Conservation (phyloP, 2,888 invertebrate species). For the Eulithis prunata region DNA sequence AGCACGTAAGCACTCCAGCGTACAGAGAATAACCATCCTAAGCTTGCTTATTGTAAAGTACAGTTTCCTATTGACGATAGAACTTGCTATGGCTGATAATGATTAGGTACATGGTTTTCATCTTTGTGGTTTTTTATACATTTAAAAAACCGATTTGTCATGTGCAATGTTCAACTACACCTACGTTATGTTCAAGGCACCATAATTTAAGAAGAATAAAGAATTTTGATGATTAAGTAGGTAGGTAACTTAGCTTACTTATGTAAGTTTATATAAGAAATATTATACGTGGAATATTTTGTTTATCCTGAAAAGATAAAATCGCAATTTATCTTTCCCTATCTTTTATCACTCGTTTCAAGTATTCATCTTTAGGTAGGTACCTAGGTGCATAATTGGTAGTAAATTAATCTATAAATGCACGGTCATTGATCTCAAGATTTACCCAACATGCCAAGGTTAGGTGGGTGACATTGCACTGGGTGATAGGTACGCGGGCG, state of each 20-base stretch:
- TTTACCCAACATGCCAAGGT: slow-evolving; percentile 64
- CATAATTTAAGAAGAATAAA: no score
- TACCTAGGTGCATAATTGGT: slow-evolving; percentile 12
- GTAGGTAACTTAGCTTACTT: no score
- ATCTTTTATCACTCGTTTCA: background rate
- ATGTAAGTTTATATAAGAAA: no score
- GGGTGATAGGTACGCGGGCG: slow-evolving; percentile 59
- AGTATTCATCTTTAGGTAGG: background rate
- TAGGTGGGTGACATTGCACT: slow-evolving; percentile 68
- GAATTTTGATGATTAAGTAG: no score
- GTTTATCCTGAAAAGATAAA: no score
- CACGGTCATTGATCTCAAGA: slow-evolving; percentile 63
- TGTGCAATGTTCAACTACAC: background rate
- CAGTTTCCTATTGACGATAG: slow-evolving; percentile 12
- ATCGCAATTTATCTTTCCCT: background rate
- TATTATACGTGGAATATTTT: no score
- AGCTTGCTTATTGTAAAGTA: background rate
- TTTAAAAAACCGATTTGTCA: slow-evolving; percentile 1
- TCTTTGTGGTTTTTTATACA: background rate
- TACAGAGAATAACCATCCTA: slow-evolving; percentile 17
- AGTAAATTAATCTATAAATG: slow-evolving; percentile 50
- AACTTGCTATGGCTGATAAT: background rate
- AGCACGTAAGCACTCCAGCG: background rate
- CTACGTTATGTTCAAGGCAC: background rate
- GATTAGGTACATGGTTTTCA: background rate